A percentile compares a stretch with the other conserved stretches of the same genome.
Evolutionary conservation across 2,888 invertebrate species (phyloP).

Genomic region (Diaperis boleti): DNA sequence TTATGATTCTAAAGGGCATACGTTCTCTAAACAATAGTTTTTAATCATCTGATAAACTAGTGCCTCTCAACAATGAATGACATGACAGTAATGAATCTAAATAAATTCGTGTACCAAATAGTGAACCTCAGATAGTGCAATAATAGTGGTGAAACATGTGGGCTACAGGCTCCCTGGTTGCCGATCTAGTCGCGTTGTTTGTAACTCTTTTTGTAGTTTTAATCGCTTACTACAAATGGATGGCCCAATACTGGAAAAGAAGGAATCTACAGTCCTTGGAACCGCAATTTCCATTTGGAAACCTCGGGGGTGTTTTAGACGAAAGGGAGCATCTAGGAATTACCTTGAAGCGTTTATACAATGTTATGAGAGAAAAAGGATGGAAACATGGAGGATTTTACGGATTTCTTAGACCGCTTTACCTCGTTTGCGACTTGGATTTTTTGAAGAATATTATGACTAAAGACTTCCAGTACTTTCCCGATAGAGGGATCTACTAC

Average conservation of each 20-base stretch:
- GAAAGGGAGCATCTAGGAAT: slow-evolving; percentile 61
- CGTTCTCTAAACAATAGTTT: no score
- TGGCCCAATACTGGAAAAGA: slow-evolving; percentile 50
- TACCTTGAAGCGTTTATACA: not conserved
- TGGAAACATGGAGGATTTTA: slow-evolving; percentile 34
- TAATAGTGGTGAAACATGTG: no score
- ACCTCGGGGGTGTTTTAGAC: slow-evolving; percentile 44
- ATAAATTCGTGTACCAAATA: no score
- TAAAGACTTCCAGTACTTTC: slow-evolving; percentile 72
- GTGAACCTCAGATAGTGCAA: no score
- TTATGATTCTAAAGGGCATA: no score
- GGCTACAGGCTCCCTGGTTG: no score
- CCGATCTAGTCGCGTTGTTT: no score
- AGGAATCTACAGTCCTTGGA: slow-evolving; percentile 24
- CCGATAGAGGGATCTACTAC: slow-evolving; percentile 71
- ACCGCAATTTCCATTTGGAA: not conserved
- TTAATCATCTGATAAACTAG: no score
- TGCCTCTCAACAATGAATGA: no score
- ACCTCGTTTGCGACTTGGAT: slow-evolving; percentile 43
- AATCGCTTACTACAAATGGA: slow-evolving; percentile 12
- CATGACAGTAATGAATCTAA: no score
- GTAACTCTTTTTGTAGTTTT: no score
- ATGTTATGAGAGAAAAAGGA: slow-evolving; percentile 22
- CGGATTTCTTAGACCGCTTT: slow-evolving; percentile 23
- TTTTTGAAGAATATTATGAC: slow-evolving; percentile 65